A percentile compares a stretch with the other conserved stretches of the same genome.
Evolutionary conservation across 2,113 vertebrate genomes (phyloP).

Genomic region (Malurus alboscapulatus): DNA sequence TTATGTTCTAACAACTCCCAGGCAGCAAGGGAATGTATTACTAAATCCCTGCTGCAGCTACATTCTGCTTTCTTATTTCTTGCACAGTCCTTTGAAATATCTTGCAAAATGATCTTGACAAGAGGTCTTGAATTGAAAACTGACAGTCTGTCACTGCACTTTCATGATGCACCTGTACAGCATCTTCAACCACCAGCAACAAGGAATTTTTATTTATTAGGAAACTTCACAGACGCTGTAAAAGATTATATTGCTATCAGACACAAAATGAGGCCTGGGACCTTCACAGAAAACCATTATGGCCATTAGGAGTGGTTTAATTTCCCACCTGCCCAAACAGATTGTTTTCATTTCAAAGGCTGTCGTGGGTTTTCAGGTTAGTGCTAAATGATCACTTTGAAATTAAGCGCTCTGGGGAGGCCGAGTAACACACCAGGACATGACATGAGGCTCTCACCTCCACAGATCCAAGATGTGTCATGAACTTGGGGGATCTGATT

Average conservation of each 20-base stretch:
- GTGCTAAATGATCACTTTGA: conserved; percentile 50
- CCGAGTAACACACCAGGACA: neutral
- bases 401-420: neutral
- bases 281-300: conserved; percentile 36
- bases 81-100: conserved; percentile 47
- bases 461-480: neutral
- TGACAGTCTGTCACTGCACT: conserved; percentile 26
- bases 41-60: conserved; percentile 4
- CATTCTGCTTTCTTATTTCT: conserved; percentile 10
- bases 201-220: conserved; percentile 55
- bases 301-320: conserved; percentile 29
- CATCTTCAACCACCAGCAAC: conserved; percentile 61
- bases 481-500: neutral
- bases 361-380: conserved; percentile 45
- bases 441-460: neutral
- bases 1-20: neutral
- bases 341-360: conserved; percentile 60
- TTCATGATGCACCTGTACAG: conserved; percentile 67
- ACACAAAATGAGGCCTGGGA: conserved; percentile 45
- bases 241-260: conserved; percentile 65
- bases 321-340: conserved; percentile 60
- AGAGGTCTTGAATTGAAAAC: conserved; percentile 43
- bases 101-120: conserved; percentile 61
- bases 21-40: conserved; percentile 5
- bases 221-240: conserved; percentile 64